Conservation (phyloP, 1,140 invertebrate species). For the Drosophila setifemur region DNA sequence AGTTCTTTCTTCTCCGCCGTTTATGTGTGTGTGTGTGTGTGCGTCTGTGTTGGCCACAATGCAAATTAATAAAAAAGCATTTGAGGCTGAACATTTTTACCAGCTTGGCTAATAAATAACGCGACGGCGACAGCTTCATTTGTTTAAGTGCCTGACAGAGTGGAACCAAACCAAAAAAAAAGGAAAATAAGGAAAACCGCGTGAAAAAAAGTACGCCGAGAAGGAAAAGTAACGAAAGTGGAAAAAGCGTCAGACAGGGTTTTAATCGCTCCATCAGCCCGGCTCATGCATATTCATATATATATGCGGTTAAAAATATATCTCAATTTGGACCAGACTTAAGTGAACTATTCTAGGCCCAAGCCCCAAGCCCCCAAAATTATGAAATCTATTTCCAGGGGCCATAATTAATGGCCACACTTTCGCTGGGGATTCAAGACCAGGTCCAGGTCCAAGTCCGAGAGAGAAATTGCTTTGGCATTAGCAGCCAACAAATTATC, state of each 20-base stretch:
- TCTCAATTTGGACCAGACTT: constrained; percentile 15
- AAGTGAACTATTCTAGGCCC: constrained; percentile 15
- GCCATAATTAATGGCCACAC: constrained; percentile 39
- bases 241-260: constrained; percentile 12
- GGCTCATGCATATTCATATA: constrained; percentile 19
- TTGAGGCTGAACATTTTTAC: constrained; percentile 70
- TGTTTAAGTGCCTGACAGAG: constrained; percentile 71
- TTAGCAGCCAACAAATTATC: constrained; percentile 71
- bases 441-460: no score
- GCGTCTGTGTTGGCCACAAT: constrained; percentile 48
- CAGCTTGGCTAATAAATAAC: constrained; percentile 74
- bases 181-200: not conserved
- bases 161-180: constrained; percentile 18
- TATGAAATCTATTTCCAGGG: constrained; percentile 6
- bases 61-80: constrained; percentile 80
- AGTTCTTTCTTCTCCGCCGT: not conserved
- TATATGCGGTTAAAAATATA: constrained; percentile 4
- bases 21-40: constrained; percentile 12
- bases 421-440: not conserved
- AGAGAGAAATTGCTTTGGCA: constrained; percentile 10
- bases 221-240: constrained; percentile 39
- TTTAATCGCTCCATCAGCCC: constrained; percentile 44
- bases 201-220: constrained; percentile 11
- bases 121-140: constrained; percentile 72
- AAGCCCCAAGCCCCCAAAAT: no score